phyloP scores from a whole-genome alignment of 23 tunicate genomes.

The Botrylloides violaceus region DNA sequence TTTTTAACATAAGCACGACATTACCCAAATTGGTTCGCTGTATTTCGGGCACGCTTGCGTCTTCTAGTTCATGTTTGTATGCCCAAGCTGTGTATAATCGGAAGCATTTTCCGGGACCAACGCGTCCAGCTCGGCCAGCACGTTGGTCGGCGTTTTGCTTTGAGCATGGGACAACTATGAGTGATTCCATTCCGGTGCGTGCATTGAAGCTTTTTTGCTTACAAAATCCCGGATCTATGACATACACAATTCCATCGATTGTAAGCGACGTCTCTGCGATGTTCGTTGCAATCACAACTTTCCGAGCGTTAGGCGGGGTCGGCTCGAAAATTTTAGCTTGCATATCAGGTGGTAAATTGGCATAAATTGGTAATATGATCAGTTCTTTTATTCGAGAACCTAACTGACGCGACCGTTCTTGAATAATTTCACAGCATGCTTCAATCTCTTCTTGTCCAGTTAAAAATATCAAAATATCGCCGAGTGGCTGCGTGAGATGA shows the following conservation, averaged over 20 bases:
- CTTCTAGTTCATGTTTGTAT: constrained; percentile 88
- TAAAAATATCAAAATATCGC: constrained; percentile 87
- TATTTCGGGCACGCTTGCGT: constrained; percentile 85
- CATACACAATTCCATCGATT: constrained; percentile 92
- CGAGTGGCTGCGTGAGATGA: constrained; percentile 91
- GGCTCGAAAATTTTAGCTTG: constrained; percentile 94
- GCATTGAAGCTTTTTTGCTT: constrained; percentile 97
- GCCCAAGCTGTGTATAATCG: constrained; percentile 98
- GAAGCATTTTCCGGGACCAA: constrained; percentile 96
- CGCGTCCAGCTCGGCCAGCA: constrained; percentile 95
- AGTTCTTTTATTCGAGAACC: constrained; percentile 85
- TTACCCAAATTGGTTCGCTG: constrained; percentile 94
- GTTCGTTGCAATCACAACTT: constrained; percentile 90
- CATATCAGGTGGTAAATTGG: constrained; percentile 94
- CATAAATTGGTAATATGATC: constrained; percentile 81
- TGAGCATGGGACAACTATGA: constrained; percentile 86
- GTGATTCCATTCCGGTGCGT: constrained; percentile 96
- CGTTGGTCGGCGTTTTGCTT: constrained; percentile 95
- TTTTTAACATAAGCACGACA: constrained; percentile 86
- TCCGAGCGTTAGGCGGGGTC: constrained; percentile 89
- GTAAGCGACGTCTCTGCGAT: constrained; percentile 97
- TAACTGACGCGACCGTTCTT: constrained; percentile 72
- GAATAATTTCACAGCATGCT: constrained; percentile 77
- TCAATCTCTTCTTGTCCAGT: constrained; percentile 98
- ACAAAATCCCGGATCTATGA: constrained; percentile 96